Evolutionary conservation across 2,888 invertebrate genomes (phyloP).

Genomic region (Cryptus viduatorius): DNA sequence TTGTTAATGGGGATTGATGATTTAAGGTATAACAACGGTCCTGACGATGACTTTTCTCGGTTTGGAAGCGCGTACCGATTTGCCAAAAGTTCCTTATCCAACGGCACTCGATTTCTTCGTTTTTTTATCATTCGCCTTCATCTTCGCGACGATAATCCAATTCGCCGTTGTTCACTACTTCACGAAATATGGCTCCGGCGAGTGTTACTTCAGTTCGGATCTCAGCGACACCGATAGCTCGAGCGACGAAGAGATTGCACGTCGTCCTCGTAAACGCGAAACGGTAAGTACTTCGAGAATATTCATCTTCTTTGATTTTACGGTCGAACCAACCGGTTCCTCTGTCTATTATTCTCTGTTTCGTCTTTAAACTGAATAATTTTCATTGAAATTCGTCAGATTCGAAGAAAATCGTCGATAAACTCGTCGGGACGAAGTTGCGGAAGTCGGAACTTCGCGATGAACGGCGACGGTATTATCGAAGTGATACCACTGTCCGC

Average conservation of each 20-base stretch:
- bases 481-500: slow-evolving; percentile 89
- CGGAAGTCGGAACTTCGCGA: slow-evolving; percentile 71
- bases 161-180: slow-evolving; percentile 95
- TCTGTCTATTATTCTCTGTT: background rate
- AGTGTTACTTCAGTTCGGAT: slow-evolving; percentile 90
- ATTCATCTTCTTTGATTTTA: background rate
- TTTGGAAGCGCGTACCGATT: slow-evolving; percentile 91
- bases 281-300: slow-evolving; percentile 66
- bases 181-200: slow-evolving; percentile 93
- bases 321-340: background rate
- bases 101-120: slow-evolving; percentile 95
- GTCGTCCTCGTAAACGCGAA: slow-evolving; percentile 71
- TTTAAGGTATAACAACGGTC: slow-evolving; percentile 92
- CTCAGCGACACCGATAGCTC: slow-evolving; percentile 87
- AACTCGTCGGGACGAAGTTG: slow-evolving; percentile 66
- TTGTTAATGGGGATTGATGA: slow-evolving; percentile 29
- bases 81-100: slow-evolving; percentile 94
- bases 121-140: slow-evolving; percentile 92
- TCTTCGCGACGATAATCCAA: slow-evolving; percentile 93
- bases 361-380: background rate
- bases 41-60: slow-evolving; percentile 94
- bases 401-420: slow-evolving; percentile 72
- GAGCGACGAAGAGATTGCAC: slow-evolving; percentile 84
- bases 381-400: slow-evolving; percentile 62
- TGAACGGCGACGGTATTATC: slow-evolving; percentile 80